phyloP scores from a whole-genome alignment of 2,888 invertebrate genomes.

The Byasa hedistus region DNA sequence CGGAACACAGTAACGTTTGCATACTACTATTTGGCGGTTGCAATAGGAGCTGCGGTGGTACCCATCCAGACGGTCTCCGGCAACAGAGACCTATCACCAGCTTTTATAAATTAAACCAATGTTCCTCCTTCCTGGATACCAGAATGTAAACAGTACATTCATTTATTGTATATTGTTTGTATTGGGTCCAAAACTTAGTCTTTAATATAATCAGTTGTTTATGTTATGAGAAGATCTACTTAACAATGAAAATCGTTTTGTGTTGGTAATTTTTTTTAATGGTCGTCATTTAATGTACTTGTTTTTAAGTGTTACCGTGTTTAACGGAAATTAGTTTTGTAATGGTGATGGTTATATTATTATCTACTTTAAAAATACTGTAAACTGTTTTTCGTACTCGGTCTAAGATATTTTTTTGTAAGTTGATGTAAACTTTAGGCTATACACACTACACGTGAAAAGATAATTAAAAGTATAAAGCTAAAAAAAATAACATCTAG shows the following conservation, averaged over 20 bases:
- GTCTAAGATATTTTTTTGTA: constrained; percentile 5
- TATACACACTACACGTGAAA: too few relatives aligned
- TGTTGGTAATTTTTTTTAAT: not conserved
- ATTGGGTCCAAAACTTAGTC: not conserved
- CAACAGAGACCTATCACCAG: too few relatives aligned
- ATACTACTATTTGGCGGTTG: too few relatives aligned
- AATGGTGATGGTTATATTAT: constrained; percentile 10
- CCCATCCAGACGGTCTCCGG: too few relatives aligned
- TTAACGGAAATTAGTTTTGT: constrained; percentile 15
- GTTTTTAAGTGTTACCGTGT: constrained; percentile 8
- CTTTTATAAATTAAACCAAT: too few relatives aligned
- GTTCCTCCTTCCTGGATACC: too few relatives aligned
- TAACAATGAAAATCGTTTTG: not conserved
- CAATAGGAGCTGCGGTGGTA: too few relatives aligned
- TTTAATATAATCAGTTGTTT: not conserved
- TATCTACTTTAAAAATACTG: constrained; percentile 16
- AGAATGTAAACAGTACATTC: too few relatives aligned
- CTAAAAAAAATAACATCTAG: too few relatives aligned
- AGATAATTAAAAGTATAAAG: too few relatives aligned
- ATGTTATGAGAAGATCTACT: constrained; percentile 1
- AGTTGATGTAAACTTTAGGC: too few relatives aligned
- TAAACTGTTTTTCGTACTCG: constrained; percentile 8
- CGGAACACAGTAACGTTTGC: too few relatives aligned
- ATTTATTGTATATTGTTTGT: not conserved
- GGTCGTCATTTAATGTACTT: not conserved